These are phyloP conservation scores for Pentalonia nigronervosa DNA, from an alignment of 1,140 invertebrate genomes.

Conservation along the genomic window DNA sequence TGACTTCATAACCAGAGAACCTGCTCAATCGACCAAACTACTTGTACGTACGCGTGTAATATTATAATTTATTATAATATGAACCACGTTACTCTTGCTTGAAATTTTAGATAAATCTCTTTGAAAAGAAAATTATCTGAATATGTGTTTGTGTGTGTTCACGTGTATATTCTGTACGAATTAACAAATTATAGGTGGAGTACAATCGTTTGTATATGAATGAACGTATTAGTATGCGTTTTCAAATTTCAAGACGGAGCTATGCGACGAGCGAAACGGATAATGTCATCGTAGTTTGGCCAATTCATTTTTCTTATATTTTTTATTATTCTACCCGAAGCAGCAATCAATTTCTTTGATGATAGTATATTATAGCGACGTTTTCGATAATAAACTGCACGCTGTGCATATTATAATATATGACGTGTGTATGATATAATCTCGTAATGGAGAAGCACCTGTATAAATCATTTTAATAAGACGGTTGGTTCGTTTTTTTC, in stretches of 20 bases:
- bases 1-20: too few species aligned
- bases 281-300: not conserved
- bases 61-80: too few species aligned
- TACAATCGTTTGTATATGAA: not conserved
- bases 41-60: too few species aligned
- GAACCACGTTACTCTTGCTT: too few species aligned
- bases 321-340: not conserved
- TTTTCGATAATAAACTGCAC: not conserved
- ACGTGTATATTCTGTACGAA: not conserved
- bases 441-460: not conserved
- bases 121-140: too few species aligned
- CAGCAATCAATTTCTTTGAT: not conserved
- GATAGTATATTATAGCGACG: not conserved
- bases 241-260: not conserved
- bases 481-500: not conserved
- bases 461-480: slow-evolving; percentile 38
- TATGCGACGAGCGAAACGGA: not conserved
- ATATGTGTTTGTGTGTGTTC: too few species aligned
- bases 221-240: not conserved
- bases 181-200: not conserved
- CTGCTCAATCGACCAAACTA: too few species aligned
- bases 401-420: not conserved
- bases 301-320: not conserved
- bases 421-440: not conserved
- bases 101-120: too few species aligned